Conservation (phyloP, 2,797 vertebrate genomes). For the Anguilla obscura region DNA sequence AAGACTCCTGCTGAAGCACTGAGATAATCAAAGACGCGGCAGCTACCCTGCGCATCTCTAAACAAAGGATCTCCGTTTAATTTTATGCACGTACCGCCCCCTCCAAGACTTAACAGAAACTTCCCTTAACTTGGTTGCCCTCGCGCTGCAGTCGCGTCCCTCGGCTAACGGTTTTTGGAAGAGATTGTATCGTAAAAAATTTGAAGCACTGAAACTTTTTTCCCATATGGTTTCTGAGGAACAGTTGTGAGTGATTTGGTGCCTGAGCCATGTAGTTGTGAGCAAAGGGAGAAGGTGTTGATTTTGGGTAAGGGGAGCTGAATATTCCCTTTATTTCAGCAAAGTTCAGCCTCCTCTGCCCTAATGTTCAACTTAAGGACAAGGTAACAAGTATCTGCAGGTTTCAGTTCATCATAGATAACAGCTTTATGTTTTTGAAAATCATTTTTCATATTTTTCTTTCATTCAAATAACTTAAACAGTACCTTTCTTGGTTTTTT, state of each 20-base stretch:
- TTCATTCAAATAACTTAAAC: not conserved
- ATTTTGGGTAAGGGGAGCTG: constrained; percentile 51
- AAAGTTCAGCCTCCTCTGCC: constrained; percentile 41
- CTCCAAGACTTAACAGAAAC: constrained; percentile 7
- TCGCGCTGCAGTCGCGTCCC: not conserved
- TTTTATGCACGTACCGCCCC: constrained; percentile 10
- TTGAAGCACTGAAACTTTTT: constrained; percentile 18
- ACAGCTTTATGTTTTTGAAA: not conserved
- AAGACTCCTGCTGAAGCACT: not conserved
- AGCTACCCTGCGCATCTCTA: constrained; percentile 5
- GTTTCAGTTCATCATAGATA: not conserved
- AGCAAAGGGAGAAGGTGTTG: constrained; percentile 33
- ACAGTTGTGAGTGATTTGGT: constrained; percentile 32
- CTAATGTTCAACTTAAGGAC: constrained; percentile 15
- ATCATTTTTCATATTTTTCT: not conserved
- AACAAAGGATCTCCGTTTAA: constrained; percentile 14
- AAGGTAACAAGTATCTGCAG: not conserved
- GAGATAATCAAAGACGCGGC: not conserved
- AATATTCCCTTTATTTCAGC: constrained; percentile 52
- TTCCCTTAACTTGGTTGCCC: not conserved
- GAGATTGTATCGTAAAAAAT: constrained; percentile 12
- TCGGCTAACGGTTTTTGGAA: constrained; percentile 15
- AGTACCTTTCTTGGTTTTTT: not conserved
- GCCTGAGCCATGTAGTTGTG: constrained; percentile 38
- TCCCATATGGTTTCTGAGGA: constrained; percentile 18